Percentiles rank a stretch among this genome's conserved stretches.
phyloP scores from a whole-genome alignment of 2,113 vertebrate species.

The Redunca redunca region DNA sequence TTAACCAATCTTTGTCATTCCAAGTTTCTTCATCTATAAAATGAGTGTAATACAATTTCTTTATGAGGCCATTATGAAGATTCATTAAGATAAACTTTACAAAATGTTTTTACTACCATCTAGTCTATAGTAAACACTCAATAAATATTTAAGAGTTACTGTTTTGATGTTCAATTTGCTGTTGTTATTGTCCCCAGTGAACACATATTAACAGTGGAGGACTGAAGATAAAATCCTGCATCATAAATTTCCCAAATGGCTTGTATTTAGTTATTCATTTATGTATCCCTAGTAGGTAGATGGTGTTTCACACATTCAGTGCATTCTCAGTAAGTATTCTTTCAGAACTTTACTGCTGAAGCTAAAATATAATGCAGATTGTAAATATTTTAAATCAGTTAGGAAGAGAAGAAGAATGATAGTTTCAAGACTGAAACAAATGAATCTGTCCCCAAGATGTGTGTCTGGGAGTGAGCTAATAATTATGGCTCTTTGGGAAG shows the following conservation, averaged over 20 bases:
- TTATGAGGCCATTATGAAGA: background rate
- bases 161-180: background rate
- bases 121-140: background rate
- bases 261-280: background rate
- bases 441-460: background rate
- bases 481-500: background rate
- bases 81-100: background rate
- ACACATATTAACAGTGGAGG: background rate
- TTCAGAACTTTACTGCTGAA: background rate
- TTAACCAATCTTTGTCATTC: background rate
- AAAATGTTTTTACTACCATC: background rate
- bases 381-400: background rate
- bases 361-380: background rate
- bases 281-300: background rate
- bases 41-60: background rate
- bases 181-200: background rate
- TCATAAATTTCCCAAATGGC: background rate
- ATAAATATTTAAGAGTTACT: background rate
- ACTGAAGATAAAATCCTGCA: rapidly evolving
- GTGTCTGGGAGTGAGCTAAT: no score
- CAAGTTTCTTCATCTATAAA: background rate
- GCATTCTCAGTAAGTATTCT: background rate
- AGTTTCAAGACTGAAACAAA: background rate
- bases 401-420: background rate
- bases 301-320: background rate